Evolutionary conservation across 2,888 invertebrate species (phyloP).

Genomic region (Pherbina coryleti): DNA sequence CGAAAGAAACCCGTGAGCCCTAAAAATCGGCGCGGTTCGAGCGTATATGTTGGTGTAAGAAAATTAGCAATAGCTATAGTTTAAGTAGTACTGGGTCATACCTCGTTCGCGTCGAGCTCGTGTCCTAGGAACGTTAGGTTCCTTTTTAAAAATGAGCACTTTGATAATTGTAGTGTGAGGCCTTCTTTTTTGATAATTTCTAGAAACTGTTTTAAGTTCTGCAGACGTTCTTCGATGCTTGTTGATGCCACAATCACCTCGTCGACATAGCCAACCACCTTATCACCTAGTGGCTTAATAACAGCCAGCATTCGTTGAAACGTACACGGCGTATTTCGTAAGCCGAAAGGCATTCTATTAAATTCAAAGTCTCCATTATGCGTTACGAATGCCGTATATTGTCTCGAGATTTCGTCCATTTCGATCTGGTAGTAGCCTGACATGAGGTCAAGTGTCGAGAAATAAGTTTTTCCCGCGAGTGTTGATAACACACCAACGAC

Average conservation of each 20-base stretch:
- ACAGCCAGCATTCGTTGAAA: slow-evolving; percentile 57
- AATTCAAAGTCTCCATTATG: slow-evolving; percentile 40
- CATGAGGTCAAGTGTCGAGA: too few relatives aligned
- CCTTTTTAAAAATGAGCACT: slow-evolving; percentile 51
- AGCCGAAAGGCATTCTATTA: slow-evolving; percentile 39
- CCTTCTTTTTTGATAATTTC: slow-evolving; percentile 35
- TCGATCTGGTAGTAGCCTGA: too few relatives aligned
- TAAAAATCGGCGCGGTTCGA: too few relatives aligned
- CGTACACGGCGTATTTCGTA: slow-evolving; percentile 56
- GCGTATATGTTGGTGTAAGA: slow-evolving; percentile 33
- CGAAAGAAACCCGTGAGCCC: too few relatives aligned
- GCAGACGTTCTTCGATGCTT: slow-evolving; percentile 38
- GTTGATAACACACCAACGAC: too few relatives aligned
- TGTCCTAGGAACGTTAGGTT: slow-evolving; percentile 54
- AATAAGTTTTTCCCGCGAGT: too few relatives aligned
- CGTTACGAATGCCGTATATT: too few relatives aligned
- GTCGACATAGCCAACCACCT: slow-evolving; percentile 42
- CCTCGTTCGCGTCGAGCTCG: slow-evolving; percentile 49
- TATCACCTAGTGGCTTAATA: slow-evolving; percentile 26
- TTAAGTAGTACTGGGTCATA: slow-evolving; percentile 46
- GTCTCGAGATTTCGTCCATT: too few relatives aligned
- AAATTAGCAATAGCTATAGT: too few relatives aligned
- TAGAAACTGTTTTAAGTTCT: slow-evolving; percentile 41
- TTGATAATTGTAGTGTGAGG: slow-evolving; percentile 46
- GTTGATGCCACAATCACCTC: slow-evolving; percentile 40